These are phyloP conservation scores for Gymnoscelis rufifasciata DNA, from an alignment of 2,888 invertebrate genomes.

Conservation along the genomic window DNA sequence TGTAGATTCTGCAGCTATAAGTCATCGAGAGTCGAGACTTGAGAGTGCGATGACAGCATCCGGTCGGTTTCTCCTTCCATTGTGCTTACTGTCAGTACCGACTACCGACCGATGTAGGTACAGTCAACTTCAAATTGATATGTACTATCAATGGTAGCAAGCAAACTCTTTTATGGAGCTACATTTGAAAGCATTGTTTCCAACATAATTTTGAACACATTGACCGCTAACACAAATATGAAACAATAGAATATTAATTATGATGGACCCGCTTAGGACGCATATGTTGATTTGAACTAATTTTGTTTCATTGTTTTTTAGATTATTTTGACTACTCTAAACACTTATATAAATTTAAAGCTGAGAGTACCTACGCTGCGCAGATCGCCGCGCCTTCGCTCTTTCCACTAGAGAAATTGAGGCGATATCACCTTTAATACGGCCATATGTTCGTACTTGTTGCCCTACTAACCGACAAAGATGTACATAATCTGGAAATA, in stretches of 20 bases:
- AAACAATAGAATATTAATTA: no score
- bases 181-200: no score
- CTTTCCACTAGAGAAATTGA: slow-evolving; percentile 59
- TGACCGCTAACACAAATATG: no score
- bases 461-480: slow-evolving; percentile 65
- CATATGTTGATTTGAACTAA: no score
- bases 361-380: slow-evolving; percentile 18
- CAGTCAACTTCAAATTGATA: no score
- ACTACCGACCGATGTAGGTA: slow-evolving; percentile 19
- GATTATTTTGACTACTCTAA: no score
- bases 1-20: slow-evolving; percentile 75
- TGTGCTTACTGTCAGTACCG: slow-evolving; percentile 43
- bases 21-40: slow-evolving; percentile 50
- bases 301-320: no score
- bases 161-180: no score
- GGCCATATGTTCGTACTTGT: slow-evolving; percentile 48
- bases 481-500: slow-evolving; percentile 36
- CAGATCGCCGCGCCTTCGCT: slow-evolving; percentile 40
- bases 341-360: no score
- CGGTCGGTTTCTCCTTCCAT: slow-evolving; percentile 66
- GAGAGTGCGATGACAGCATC: slow-evolving; percentile 68
- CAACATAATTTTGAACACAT: no score
- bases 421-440: slow-evolving; percentile 61
- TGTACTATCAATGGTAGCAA: no score
- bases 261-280: no score